Percentiles rank a stretch among this genome's conserved stretches.
Conservation (phyloP, 1,140 invertebrate species). For the Megathymus violae region DNA sequence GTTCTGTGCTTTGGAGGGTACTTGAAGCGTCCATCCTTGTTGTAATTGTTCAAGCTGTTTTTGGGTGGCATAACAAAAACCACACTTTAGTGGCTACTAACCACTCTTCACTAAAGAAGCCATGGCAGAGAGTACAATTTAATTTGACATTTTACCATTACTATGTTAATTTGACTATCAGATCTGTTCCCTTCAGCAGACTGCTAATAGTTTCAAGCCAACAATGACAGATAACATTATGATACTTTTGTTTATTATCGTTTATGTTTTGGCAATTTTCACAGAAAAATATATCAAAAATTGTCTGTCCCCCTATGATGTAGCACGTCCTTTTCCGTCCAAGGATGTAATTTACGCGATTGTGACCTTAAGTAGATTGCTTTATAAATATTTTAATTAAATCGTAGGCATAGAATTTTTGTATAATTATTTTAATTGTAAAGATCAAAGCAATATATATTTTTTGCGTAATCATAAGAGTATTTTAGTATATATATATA, state of each 20-base stretch:
- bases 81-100: too few relatives aligned
- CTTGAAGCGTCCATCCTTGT: too few relatives aligned
- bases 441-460: background rate
- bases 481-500: conserved; percentile 5
- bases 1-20: too few relatives aligned
- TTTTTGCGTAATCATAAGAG: background rate
- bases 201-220: too few relatives aligned
- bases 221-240: background rate
- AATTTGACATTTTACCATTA: too few relatives aligned
- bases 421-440: conserved; percentile 14
- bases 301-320: conserved; percentile 21
- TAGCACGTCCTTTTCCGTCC: conserved; percentile 58
- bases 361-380: conserved; percentile 27
- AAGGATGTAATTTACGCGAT: conserved; percentile 46
- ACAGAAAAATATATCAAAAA: background rate
- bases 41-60: too few relatives aligned
- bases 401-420: background rate
- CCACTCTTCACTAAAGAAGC: too few relatives aligned
- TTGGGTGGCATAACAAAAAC: too few relatives aligned
- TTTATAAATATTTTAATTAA: conserved; percentile 33
- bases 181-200: too few relatives aligned
- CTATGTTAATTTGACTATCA: too few relatives aligned
- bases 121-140: too few relatives aligned
- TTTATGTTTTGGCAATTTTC: conserved; percentile 13
- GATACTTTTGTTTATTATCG: conserved; percentile 4